These are phyloP conservation scores for Eurytoma adleriae DNA, from an alignment of 2,888 invertebrate genomes.

Conservation along the genomic window DNA sequence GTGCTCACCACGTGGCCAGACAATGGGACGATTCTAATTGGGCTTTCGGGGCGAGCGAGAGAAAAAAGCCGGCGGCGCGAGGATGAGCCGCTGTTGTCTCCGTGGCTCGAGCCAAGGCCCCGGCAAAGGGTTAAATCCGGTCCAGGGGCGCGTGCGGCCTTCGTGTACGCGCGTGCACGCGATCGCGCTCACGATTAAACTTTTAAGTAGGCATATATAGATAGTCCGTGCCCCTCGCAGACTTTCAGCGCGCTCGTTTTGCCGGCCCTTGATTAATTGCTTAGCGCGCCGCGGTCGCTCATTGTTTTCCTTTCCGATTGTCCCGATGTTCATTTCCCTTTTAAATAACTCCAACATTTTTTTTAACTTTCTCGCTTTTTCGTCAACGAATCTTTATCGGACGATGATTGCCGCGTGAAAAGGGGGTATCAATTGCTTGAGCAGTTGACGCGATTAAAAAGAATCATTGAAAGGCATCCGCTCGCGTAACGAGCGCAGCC, in stretches of 20 bases:
- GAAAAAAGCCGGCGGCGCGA: constrained; percentile 61
- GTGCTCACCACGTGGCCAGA: constrained; percentile 75
- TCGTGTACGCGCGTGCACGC: neutral
- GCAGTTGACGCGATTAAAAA: no score
- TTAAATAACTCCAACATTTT: neutral
- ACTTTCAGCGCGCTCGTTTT: constrained; percentile 23
- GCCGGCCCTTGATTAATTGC: constrained; percentile 42
- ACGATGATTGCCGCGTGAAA: neutral
- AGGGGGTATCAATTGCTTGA: no score
- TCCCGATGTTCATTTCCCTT: neutral
- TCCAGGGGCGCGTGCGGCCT: neutral
- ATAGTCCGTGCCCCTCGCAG: neutral
- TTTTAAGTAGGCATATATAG: constrained; percentile 36
- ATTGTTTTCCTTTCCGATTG: constrained; percentile 4
- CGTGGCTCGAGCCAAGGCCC: constrained; percentile 54
- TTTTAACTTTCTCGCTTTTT: no score
- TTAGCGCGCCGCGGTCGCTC: constrained; percentile 9
- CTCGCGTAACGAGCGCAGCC: neutral
- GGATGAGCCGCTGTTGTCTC: neutral
- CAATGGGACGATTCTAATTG: constrained; percentile 75
- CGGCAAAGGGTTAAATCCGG: constrained; percentile 41
- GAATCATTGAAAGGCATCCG: no score
- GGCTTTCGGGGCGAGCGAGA: constrained; percentile 67
- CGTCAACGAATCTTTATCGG: neutral
- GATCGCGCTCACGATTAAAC: constrained; percentile 43